Evolutionary conservation across 2,797 vertebrate species (phyloP).

Genomic region (Anniella stebbinsi): DNA sequence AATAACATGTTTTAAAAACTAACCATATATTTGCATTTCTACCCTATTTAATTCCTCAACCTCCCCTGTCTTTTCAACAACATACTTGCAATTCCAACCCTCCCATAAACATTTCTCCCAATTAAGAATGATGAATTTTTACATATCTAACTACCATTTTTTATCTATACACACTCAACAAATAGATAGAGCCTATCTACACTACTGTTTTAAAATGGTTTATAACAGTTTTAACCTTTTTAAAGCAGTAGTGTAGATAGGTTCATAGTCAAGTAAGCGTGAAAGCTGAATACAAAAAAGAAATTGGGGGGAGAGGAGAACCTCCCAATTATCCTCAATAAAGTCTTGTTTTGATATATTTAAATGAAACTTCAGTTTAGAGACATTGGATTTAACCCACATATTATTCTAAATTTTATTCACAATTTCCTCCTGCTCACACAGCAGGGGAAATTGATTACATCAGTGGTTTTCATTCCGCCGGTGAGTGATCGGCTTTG

Average conservation of each 20-base stretch:
- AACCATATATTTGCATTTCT: not conserved
- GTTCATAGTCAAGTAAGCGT: not conserved
- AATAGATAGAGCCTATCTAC: too few relatives aligned
- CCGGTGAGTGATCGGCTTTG: not conserved
- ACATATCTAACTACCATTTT: not conserved
- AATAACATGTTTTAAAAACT: conserved; percentile 10
- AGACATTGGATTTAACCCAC: too few relatives aligned
- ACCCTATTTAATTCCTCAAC: not conserved
- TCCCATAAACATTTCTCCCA: not conserved
- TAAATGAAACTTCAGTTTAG: not conserved
- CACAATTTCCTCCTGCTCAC: too few relatives aligned
- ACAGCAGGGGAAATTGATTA: too few relatives aligned
- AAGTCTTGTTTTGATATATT: not conserved
- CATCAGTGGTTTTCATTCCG: too few relatives aligned
- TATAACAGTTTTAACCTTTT: too few relatives aligned
- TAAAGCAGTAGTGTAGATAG: too few relatives aligned
- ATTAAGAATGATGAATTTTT: not conserved
- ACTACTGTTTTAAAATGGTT: too few relatives aligned
- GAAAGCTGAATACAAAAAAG: not conserved
- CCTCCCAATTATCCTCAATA: not conserved
- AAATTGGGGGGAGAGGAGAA: not conserved
- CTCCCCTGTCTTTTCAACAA: not conserved
- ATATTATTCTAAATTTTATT: too few relatives aligned
- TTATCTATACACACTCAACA: not conserved
- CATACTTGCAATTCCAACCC: not conserved